phyloP scores from a whole-genome alignment of 2,797 vertebrate genomes.

The Novumbra hubbsi region DNA sequence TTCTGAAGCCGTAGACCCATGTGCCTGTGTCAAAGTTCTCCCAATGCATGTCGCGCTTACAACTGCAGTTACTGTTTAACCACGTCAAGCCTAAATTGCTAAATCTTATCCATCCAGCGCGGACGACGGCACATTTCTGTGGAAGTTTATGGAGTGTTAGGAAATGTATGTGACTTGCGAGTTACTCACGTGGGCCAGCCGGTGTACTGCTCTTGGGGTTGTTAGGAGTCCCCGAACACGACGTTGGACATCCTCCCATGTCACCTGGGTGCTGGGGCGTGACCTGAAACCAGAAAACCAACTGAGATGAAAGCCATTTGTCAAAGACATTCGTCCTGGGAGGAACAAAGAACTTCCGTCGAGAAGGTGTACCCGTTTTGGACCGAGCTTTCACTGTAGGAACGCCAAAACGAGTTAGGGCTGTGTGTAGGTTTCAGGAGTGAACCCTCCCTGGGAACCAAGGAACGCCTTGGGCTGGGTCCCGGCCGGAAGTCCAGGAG shows the following conservation, averaged over 20 bases:
- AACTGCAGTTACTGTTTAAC: background rate
- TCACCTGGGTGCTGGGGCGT: slow-evolving; percentile 44
- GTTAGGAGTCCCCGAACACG: slow-evolving; percentile 74
- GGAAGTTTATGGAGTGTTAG: too few relatives aligned
- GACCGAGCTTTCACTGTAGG: slow-evolving; percentile 24
- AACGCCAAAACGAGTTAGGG: slow-evolving; percentile 21
- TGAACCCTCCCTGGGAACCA: slow-evolving; percentile 6
- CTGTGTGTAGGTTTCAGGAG: slow-evolving; percentile 19
- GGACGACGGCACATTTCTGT: background rate
- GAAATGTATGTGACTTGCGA: background rate
- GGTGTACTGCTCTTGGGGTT: slow-evolving; percentile 69
- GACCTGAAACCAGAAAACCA: slow-evolving; percentile 47
- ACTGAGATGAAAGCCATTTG: background rate
- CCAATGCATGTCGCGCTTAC: too few relatives aligned
- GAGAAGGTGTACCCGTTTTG: slow-evolving; percentile 48
- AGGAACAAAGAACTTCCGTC: background rate
- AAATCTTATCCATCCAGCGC: background rate
- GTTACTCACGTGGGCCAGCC: slow-evolving; percentile 70
- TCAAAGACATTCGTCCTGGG: background rate
- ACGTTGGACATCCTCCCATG: slow-evolving; percentile 78
- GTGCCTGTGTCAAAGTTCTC: too few relatives aligned
- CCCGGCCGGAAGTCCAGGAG: slow-evolving; percentile 21
- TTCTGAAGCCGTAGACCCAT: too few relatives aligned
- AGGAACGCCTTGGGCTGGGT: slow-evolving; percentile 14
- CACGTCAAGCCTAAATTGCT: background rate